phyloP scores from a whole-genome alignment of 2,888 invertebrate species.

The Oeneis ivallda region DNA sequence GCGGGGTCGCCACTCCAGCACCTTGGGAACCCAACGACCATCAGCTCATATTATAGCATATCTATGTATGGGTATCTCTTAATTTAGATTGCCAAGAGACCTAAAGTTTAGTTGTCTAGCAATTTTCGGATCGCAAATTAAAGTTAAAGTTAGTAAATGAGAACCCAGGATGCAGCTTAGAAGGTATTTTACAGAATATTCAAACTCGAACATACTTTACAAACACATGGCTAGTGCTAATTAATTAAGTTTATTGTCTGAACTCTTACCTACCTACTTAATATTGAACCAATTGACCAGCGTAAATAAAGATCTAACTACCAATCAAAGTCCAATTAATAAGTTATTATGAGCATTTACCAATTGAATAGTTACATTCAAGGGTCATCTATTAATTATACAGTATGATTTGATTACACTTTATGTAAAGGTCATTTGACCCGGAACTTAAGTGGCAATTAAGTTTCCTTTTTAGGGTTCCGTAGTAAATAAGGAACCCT shows the following conservation, averaged over 20 bases:
- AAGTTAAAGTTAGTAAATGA: no score
- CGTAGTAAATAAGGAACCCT: no score
- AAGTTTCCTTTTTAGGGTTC: constrained; percentile 24
- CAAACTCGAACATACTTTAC: no score
- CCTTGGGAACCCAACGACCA: no score
- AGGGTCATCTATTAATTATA: constrained; percentile 41
- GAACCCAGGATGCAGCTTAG: no score
- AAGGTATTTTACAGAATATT: no score
- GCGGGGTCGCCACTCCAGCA: no score
- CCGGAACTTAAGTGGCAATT: constrained; percentile 63
- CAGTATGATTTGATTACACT: constrained; percentile 47
- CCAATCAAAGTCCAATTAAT: not conserved
- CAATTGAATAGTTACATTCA: constrained; percentile 8
- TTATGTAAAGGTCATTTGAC: constrained; percentile 56
- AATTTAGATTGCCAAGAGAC: no score
- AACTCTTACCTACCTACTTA: not conserved
- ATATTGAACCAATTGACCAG: not conserved
- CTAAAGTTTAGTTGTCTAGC: no score
- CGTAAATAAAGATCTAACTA: not conserved
- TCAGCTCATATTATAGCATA: no score
- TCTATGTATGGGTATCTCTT: not conserved
- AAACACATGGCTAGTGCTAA: not conserved
- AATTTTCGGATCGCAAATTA: no score
- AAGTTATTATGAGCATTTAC: not conserved
- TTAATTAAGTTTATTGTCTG: not conserved